Conservation (phyloP, 2,888 invertebrate genomes). For the Caenorhabditis afra region DNA sequence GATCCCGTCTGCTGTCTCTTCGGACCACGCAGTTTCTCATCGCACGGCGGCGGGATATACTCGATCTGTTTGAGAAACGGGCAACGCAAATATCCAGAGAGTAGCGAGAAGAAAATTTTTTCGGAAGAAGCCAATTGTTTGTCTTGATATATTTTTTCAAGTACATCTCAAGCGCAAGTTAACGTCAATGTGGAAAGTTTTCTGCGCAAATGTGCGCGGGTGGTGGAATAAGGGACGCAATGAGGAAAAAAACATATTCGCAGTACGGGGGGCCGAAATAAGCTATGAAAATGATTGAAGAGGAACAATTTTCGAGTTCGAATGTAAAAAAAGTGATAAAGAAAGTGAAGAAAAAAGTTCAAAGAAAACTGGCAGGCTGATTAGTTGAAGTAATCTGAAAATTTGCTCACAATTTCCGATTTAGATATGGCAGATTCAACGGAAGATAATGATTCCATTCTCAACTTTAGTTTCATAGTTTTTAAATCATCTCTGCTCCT, state of each 20-base stretch:
- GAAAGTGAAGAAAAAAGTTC: too few species aligned
- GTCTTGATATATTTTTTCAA: slow-evolving; percentile 52
- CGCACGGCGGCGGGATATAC: slow-evolving; percentile 34
- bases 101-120: slow-evolving; percentile 23
- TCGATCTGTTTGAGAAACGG: slow-evolving; percentile 56
- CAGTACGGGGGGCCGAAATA: background rate
- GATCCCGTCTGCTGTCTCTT: slow-evolving; percentile 36
- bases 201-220: slow-evolving; percentile 43
- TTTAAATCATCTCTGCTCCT: too few species aligned
- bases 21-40: slow-evolving; percentile 19
- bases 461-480: too few species aligned
- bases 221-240: slow-evolving; percentile 8
- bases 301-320: background rate
- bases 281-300: background rate
- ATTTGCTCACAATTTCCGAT: too few species aligned
- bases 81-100: slow-evolving; percentile 50
- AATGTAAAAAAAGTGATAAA: background rate
- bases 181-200: slow-evolving; percentile 45
- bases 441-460: too few species aligned
- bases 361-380: too few species aligned
- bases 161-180: slow-evolving; percentile 45
- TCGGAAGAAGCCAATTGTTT: slow-evolving; percentile 57
- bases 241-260: too few species aligned
- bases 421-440: too few species aligned
- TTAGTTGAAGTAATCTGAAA: too few species aligned